A percentile compares a stretch with the other conserved stretches of the same genome.
phyloP scores from a whole-genome alignment of 2,113 vertebrate genomes.

The Tragelaphus scriptus region DNA sequence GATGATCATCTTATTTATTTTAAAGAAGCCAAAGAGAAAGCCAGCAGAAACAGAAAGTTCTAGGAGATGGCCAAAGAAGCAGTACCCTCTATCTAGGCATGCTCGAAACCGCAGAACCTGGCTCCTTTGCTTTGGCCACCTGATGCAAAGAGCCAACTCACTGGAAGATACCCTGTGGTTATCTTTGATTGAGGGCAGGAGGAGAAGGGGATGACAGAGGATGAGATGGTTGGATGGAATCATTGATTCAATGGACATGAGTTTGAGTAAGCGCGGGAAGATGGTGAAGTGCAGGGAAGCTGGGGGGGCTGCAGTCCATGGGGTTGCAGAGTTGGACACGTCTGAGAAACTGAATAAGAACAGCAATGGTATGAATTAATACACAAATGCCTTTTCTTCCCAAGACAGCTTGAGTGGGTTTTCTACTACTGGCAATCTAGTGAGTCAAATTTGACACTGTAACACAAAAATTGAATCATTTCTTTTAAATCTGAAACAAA shows the following conservation, averaged over 20 bases:
- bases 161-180: background rate
- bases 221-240: background rate
- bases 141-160: background rate
- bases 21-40: background rate
- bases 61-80: background rate
- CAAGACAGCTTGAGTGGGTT: background rate
- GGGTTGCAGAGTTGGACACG: fast-evolving
- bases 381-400: background rate
- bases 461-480: background rate
- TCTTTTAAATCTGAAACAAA: background rate
- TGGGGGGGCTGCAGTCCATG: background rate
- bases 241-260: background rate
- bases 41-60: background rate
- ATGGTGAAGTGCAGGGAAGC: background rate
- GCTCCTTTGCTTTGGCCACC: background rate
- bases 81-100: background rate
- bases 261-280: background rate
- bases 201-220: background rate
- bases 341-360: background rate
- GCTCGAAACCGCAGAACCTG: background rate
- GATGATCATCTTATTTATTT: background rate
- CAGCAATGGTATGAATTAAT: background rate
- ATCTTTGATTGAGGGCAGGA: background rate
- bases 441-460: background rate
- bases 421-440: background rate